These are phyloP conservation scores for Spheniscus humboldti DNA, from an alignment of 2,797 vertebrate species.

Conservation along the genomic window DNA sequence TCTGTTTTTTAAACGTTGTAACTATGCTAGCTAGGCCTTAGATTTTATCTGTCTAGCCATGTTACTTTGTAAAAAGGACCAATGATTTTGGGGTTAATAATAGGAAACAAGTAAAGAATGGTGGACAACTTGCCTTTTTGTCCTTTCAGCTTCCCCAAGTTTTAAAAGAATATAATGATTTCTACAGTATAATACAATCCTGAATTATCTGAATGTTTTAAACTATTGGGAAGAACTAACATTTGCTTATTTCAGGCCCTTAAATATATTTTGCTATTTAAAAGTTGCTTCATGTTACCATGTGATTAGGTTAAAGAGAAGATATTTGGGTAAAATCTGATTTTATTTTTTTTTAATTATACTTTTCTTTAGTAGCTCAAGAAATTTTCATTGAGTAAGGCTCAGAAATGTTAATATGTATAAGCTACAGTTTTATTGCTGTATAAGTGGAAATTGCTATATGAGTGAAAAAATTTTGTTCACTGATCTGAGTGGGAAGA, in stretches of 20 bases:
- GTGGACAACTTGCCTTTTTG: neutral
- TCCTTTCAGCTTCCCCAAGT: neutral
- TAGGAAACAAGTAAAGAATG: neutral
- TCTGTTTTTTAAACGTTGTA: neutral
- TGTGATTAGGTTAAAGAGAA: neutral
- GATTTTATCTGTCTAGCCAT: neutral
- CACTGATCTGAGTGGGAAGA: neutral
- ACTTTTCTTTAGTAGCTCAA: neutral
- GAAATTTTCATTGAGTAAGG: neutral
- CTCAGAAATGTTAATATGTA: neutral
- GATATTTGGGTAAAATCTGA: neutral
- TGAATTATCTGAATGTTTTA: neutral
- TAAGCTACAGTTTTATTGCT: neutral
- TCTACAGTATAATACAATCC: neutral
- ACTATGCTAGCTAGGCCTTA: neutral
- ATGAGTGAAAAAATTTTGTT: neutral
- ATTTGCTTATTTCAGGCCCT: neutral
- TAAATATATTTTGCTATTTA: neutral
- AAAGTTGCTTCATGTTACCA: neutral
- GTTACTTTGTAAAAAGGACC: neutral
- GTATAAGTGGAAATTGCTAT: neutral
- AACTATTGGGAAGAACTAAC: neutral
- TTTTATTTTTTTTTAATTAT: neutral
- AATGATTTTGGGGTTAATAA: neutral
- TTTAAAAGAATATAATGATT: neutral